Evolutionary conservation across 2,888 invertebrate species (phyloP).

Genomic region (Cabera pusaria): DNA sequence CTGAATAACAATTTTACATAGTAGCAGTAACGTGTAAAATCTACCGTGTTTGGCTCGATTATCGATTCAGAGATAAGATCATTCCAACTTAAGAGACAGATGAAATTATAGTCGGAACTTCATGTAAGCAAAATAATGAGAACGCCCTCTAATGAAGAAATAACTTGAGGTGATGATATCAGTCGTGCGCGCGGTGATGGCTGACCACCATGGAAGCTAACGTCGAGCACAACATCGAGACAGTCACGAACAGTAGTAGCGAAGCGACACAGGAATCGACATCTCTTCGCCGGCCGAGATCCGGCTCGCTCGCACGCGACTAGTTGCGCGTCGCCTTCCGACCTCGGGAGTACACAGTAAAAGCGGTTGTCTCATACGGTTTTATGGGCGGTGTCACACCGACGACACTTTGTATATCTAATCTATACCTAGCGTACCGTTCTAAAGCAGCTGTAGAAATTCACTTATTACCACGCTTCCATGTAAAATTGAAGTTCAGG

Average conservation of each 20-base stretch:
- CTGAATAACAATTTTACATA: conserved; percentile 73
- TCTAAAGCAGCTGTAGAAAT: conserved; percentile 45
- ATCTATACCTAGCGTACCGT: conserved; percentile 7
- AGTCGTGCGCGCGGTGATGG: conserved; percentile 43
- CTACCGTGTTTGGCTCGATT: conserved; percentile 35
- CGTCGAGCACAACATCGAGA: conserved; percentile 66
- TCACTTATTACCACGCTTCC: conserved; percentile 59
- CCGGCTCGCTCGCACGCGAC: too few relatives aligned
- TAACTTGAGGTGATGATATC: conserved; percentile 36
- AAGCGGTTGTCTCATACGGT: conserved; percentile 40
- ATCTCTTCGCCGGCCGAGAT: too few relatives aligned
- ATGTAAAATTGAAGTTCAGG: conserved; percentile 72
- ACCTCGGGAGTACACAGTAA: conserved; percentile 38
- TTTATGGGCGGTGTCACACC: conserved; percentile 32
- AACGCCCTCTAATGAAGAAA: conserved; percentile 45
- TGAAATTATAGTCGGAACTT: conserved; percentile 34
- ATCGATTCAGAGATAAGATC: conserved; percentile 27
- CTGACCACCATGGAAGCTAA: conserved; percentile 64
- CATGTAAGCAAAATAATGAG: conserved; percentile 51
- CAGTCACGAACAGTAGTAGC: conserved; percentile 57
- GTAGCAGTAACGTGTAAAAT: conserved; percentile 57
- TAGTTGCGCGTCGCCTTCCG: conserved; percentile 10
- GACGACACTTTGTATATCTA: conserved; percentile 17
- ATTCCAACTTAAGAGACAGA: conserved; percentile 45
- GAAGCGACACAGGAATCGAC: conserved; percentile 60